Evolutionary conservation across 2,797 vertebrate species (phyloP), one percentile per base, ranked within the genome.

Genomic region (Ispidina lecontei): DNA sequence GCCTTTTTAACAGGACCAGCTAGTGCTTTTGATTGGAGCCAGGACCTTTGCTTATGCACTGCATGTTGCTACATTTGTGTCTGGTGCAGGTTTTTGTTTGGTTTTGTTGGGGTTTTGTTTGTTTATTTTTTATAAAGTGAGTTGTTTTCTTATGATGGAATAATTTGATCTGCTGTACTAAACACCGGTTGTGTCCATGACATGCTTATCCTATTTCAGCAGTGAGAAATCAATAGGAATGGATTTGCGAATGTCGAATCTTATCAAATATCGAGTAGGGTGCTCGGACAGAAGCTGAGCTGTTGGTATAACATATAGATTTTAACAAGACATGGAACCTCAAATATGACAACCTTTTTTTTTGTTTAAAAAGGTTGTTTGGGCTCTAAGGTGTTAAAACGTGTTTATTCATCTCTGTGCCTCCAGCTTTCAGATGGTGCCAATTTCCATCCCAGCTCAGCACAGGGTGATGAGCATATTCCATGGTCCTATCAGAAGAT

Each of bases 221-320:
- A 65, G 91, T 14, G 23, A 79, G 62, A 88, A 97, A 97, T 98
- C 97, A 18, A 97, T 97, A 93, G 69, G 87, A 95, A 97, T 97
- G 96, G 96, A 97, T 97, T 95, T 83, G 91, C 96, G 94, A 96
- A 97, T 83, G 89, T 92, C 97, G 95, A 97, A 87, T 87, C 95
- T 96, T 97, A 98, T 97, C 96, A 97, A 91, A 68, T 51, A 95
- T 89, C 0, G 22, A 93, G 71, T 37, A 23, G 55, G 87, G 87
- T 4, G 5, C 91, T n/a, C 77, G 73, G 87, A 92, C 72, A 84
- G 94, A 78, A 54, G 88, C 94, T 86, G 95, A 84, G 87, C 54
- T 91, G 95, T 85, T 92, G 86, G 60, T 74, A 5, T 63, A 84
- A 92, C 77, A 72, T 56, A 93, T 68, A 91, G 95, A 92, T 96